A percentile compares a stretch with the other conserved stretches of the same genome.
These are phyloP conservation scores for Mesorhabditis belari DNA, from an alignment of 2,888 invertebrate species.

Conservation along the genomic window DNA sequence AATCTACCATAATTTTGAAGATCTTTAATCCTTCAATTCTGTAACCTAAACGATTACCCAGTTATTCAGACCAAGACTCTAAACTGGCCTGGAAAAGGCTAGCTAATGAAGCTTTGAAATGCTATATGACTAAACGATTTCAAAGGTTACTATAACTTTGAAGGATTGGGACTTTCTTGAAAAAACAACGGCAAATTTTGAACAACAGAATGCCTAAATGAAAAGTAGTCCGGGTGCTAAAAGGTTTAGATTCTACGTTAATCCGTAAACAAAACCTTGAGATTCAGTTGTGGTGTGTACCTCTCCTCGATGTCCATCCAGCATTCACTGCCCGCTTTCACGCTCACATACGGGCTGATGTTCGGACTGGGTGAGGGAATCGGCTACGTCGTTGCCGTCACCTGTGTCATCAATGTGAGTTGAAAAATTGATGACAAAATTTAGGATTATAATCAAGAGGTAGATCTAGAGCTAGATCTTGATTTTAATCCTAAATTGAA, in stretches of 20 bases:
- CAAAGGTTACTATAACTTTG: background rate
- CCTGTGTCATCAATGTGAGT: slow-evolving; percentile 48
- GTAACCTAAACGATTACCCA: background rate
- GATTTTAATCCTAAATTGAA: no score
- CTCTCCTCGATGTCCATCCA: slow-evolving; percentile 43
- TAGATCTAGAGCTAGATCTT: no score
- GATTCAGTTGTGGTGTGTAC: slow-evolving; percentile 40
- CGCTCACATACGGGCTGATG: slow-evolving; percentile 47
- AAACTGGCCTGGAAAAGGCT: no score
- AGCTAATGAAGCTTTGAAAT: no score
- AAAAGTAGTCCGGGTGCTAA: background rate
- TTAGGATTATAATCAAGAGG: no score
- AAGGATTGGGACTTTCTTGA: no score
- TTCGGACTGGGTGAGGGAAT: slow-evolving; percentile 51
- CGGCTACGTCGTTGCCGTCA: slow-evolving; percentile 50
- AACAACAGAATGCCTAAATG: background rate
- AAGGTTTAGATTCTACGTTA: background rate
- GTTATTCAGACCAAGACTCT: no score
- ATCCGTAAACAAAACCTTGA: background rate
- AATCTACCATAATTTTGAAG: background rate
- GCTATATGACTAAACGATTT: no score
- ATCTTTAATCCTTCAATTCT: background rate
- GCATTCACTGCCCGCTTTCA: slow-evolving; percentile 38
- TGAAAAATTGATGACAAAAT: no score
- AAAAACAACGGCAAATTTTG: background rate